A percentile compares a stretch with the other conserved stretches of the same genome.
phyloP scores from a whole-genome alignment of 2,113 vertebrate species.

The Terrapene triunguis region DNA sequence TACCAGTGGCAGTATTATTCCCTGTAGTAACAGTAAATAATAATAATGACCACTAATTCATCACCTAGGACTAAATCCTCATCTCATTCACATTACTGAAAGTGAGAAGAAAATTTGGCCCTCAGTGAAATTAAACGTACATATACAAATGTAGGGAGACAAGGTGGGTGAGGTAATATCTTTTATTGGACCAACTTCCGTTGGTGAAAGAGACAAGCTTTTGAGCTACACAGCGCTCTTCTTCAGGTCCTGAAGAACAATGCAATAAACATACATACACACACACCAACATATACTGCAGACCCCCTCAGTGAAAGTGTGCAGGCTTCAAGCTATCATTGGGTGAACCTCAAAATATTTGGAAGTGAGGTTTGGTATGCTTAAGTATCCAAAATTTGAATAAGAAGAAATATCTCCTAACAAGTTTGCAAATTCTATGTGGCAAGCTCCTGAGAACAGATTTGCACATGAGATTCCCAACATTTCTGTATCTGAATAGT shows the following conservation, averaged over 20 bases:
- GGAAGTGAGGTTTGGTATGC: slow-evolving; percentile 3
- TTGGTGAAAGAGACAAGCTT: neutral
- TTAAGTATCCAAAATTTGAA: slow-evolving; percentile 19
- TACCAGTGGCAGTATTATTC: neutral
- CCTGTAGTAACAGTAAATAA: neutral
- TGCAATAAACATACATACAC: neutral
- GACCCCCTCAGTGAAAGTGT: neutral
- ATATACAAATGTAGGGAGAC: neutral
- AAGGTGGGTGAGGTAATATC: neutral
- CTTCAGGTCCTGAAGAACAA: neutral
- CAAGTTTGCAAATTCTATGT: neutral
- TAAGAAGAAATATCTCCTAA: neutral
- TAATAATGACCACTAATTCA: neutral
- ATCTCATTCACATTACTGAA: neutral
- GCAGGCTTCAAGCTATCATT: neutral
- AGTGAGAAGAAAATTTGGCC: neutral
- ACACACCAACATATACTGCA: neutral
- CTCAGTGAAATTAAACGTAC: neutral
- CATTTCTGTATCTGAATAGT: neutral
- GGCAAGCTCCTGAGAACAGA: neutral
- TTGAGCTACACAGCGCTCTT: too few species aligned
- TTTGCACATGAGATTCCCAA: neutral
- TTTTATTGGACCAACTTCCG: neutral
- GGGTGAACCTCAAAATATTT: neutral
- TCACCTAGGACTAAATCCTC: neutral